Evolutionary conservation across 2,797 vertebrate species (phyloP).

Genomic region (Scolopax bukidnonensis): DNA sequence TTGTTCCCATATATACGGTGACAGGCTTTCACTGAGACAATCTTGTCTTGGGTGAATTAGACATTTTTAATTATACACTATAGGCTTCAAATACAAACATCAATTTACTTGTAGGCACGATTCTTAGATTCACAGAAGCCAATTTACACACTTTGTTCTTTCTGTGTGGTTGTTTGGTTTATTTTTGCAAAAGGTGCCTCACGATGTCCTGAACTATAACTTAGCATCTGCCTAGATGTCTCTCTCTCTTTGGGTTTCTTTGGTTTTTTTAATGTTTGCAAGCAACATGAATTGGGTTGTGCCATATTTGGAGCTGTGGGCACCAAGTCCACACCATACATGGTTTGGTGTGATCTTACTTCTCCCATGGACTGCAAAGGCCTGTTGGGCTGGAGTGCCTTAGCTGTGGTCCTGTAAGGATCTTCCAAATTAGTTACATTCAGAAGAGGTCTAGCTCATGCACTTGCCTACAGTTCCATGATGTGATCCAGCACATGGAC

Average conservation of each 20-base stretch:
- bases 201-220: background rate
- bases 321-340: accelerated
- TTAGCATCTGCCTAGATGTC: background rate
- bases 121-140: background rate
- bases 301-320: background rate
- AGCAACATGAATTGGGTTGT: background rate
- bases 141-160: background rate
- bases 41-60: constrained; percentile 14
- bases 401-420: background rate
- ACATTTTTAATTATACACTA: constrained; percentile 39
- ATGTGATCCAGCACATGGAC: accelerated
- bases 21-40: constrained; percentile 3
- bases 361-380: background rate
- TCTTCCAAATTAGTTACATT: background rate
- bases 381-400: background rate
- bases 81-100: constrained; percentile 32
- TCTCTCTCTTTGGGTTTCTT: background rate
- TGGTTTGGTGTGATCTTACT: background rate
- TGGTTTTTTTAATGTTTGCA: background rate
- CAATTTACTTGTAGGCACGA: background rate
- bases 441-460: background rate
- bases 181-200: background rate
- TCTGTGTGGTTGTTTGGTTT: background rate
- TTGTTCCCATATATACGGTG: constrained; percentile 9
- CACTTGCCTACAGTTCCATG: accelerated